Evolutionary conservation across 1,140 invertebrate genomes (phyloP), one percentile per base, ranked within the genome.

Genomic region (Lerema accius): DNA sequence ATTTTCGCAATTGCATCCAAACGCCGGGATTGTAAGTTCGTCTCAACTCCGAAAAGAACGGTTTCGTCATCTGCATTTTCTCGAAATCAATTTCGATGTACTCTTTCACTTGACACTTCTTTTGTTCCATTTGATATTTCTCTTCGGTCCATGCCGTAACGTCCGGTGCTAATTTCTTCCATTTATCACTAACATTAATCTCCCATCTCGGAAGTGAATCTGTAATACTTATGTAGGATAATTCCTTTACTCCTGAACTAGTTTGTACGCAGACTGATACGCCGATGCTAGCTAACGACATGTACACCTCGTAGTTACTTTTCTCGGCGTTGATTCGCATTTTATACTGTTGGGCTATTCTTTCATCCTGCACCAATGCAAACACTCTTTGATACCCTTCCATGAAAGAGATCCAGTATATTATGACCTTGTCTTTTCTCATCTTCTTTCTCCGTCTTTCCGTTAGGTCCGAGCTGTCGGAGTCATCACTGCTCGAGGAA

Each of bases 1-100:
- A 96, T 74, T 93, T 93, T 40, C 96, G 91, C 64, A 93, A 92
- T 69, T 96, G 95, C 32, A 95, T 71, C 94, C 95, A 96, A 15
- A 96, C 58, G 1, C 94, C 95, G n/a, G 96, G 95, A 53, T 92
- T 93, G 75, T 96, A 96, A 0, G 92, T 94, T 40, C 96, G 91
- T 59, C 95, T 85, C 16, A 97, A 76, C 75, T 96, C 95, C 0
- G 95, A 96, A 83, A 95, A 96, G 81, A 96, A 97, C 0, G 96
- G 96, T 80, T 96, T 96, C 0, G 95, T 95, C 95, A 97, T 96
- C 67, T 95, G 94, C 96, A 97, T 97, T 78, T 95, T 96, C 46
- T 93, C 93, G 63, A 97, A 93, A 81, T 97, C 96, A 65, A 96
- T 95, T 92, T 96, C 89, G 4, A 94, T 92, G 69, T 93, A 95